phyloP scores from a whole-genome alignment of 92 coral and sea anemone genomes.

The Epizoanthus illoricatus region DNA sequence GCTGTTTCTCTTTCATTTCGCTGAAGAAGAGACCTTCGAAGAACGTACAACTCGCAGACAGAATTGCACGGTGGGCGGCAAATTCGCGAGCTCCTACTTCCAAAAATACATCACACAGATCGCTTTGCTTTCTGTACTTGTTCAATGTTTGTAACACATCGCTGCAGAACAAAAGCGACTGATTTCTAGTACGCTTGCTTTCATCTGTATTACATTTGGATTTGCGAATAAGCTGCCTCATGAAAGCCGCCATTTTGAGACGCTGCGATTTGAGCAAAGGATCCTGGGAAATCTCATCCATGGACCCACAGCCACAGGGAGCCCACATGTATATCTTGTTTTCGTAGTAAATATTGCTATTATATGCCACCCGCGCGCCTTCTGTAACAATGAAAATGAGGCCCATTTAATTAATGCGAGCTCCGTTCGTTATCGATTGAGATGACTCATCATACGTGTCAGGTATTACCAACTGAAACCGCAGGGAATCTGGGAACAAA shows the following conservation, averaged over 20 bases:
- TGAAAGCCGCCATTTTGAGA: constrained; percentile 29
- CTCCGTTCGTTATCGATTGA: no score
- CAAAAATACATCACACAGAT: constrained; percentile 19
- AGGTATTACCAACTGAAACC: no score
- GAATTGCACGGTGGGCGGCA: constrained; percentile 1
- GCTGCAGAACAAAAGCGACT: constrained; percentile 16
- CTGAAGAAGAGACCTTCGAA: constrained; percentile 16
- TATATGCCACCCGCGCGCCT: no score
- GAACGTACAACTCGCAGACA: constrained; percentile 11
- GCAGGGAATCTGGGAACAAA: no score
- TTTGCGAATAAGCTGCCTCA: constrained; percentile 12
- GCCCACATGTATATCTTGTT: no score
- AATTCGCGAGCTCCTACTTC: constrained; percentile 22
- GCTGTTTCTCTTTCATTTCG: constrained; percentile 14
- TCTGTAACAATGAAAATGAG: no score
- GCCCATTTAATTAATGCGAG: no score
- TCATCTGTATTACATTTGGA: constrained; percentile 2
- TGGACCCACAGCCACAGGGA: no score
- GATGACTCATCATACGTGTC: no score
- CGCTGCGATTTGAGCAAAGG: no score
- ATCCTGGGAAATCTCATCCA: no score
- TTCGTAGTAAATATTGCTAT: no score
- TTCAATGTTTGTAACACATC: constrained; percentile 2
- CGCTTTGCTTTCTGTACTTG: constrained; percentile 3
- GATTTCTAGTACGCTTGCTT: not conserved